Conservation (phyloP, 2,797 vertebrate genomes). For the Echiichthys vipera region DNA sequence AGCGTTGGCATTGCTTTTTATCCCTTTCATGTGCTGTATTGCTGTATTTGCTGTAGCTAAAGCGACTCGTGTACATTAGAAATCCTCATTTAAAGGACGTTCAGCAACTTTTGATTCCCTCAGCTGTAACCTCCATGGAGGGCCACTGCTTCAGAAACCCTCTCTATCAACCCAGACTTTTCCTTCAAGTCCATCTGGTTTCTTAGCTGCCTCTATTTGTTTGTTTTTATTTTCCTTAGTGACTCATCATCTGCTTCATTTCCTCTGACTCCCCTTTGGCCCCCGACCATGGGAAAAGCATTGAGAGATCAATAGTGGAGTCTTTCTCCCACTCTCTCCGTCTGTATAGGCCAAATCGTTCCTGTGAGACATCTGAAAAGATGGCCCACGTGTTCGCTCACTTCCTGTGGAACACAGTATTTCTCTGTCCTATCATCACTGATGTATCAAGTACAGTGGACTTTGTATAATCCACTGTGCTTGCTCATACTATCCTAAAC, state of each 20-base stretch:
- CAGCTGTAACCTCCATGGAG: slow-evolving; percentile 55
- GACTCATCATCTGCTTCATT: slow-evolving; percentile 75
- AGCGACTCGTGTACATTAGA: background rate
- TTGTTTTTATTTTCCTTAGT: slow-evolving; percentile 74
- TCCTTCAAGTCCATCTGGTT: slow-evolving; percentile 71
- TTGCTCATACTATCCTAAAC: slow-evolving; percentile 32
- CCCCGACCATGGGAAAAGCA: slow-evolving; percentile 78
- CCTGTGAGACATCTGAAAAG: slow-evolving; percentile 65
- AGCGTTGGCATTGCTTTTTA: background rate
- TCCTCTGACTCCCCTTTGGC: slow-evolving; percentile 69
- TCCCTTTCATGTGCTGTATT: background rate
- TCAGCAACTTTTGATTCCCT: slow-evolving; percentile 5
- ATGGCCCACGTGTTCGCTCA: slow-evolving; percentile 54
- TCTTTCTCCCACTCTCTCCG: slow-evolving; percentile 66
- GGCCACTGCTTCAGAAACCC: slow-evolving; percentile 56
- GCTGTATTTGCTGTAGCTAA: background rate
- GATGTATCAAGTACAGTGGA: slow-evolving; percentile 35
- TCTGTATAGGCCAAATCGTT: slow-evolving; percentile 53
- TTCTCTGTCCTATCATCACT: slow-evolving; percentile 17
- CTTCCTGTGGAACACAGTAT: slow-evolving; percentile 69
- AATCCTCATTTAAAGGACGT: slow-evolving; percentile 22
- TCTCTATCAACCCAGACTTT: slow-evolving; percentile 53
- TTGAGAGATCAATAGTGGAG: slow-evolving; percentile 74
- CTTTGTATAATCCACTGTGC: slow-evolving; percentile 15
- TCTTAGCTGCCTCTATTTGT: slow-evolving; percentile 78